These are phyloP conservation scores for Xylophagus ater DNA, from an alignment of 2,888 invertebrate genomes.

Conservation along the genomic window DNA sequence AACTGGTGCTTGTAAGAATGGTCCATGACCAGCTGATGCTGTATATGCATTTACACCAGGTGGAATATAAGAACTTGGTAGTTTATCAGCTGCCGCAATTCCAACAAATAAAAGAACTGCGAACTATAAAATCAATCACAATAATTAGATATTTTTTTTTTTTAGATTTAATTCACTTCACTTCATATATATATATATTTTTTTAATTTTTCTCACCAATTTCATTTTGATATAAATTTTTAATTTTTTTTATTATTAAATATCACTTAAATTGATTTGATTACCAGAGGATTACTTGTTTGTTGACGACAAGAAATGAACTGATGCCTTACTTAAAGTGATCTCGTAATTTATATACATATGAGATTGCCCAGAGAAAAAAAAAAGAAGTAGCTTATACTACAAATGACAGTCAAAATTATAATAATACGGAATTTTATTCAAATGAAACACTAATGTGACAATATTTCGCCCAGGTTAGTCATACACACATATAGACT, in stretches of 20 bases:
- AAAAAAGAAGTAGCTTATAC: too few relatives aligned
- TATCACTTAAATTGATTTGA: too few relatives aligned
- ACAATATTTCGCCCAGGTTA: too few relatives aligned
- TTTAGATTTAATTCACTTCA: too few relatives aligned
- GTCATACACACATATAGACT: too few relatives aligned
- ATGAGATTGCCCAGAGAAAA: too few relatives aligned
- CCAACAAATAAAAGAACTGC: conserved; percentile 20
- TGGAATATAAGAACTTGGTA: conserved; percentile 28
- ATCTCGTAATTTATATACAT: conserved; percentile 17
- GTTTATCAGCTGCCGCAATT: conserved; percentile 24
- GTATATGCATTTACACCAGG: conserved; percentile 25
- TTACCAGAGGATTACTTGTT: too few relatives aligned
- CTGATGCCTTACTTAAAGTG: conserved; percentile 17
- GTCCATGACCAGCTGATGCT: conserved; percentile 21
- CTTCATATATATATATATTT: not conserved
- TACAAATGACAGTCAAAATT: too few relatives aligned
- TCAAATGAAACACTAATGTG: too few relatives aligned
- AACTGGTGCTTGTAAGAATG: conserved; percentile 21
- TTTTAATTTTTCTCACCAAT: not conserved
- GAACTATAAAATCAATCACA: conserved; percentile 20
- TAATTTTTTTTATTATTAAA: conserved; percentile 7
- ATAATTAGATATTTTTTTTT: too few relatives aligned
- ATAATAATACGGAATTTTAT: too few relatives aligned
- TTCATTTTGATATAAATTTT: conserved; percentile 13
- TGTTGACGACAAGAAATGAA: conserved; percentile 15